phyloP scores from a whole-genome alignment of 1,140 invertebrate genomes.

The Diorhabda sublineata region DNA sequence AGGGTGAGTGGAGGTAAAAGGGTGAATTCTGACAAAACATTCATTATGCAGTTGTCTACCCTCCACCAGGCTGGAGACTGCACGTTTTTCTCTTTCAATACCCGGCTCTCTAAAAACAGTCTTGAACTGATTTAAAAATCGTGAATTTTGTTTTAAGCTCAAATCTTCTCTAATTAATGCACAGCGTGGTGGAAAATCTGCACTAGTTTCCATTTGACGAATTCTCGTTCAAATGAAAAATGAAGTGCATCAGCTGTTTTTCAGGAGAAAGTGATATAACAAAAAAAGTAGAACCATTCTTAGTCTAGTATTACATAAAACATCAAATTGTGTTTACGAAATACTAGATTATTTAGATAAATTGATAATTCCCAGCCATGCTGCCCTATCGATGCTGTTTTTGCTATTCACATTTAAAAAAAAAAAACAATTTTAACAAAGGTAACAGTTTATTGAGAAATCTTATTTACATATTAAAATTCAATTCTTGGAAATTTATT shows the following conservation, averaged over 20 bases:
- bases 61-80: not conserved
- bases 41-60: not conserved
- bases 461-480: too few species aligned
- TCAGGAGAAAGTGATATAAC: too few species aligned
- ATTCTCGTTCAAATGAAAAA: not conserved
- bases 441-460: too few species aligned
- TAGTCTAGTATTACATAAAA: too few species aligned
- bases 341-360: too few species aligned
- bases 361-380: too few species aligned
- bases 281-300: too few species aligned
- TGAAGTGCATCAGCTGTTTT: not conserved
- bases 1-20: not conserved
- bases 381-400: too few species aligned
- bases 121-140: slow-evolving; percentile 1
- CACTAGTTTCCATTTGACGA: not conserved
- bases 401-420: too few species aligned
- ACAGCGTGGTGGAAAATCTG: not conserved
- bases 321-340: too few species aligned
- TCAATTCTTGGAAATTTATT: too few species aligned
- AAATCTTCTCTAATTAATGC: not conserved
- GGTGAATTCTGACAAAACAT: not conserved
- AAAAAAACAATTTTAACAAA: too few species aligned
- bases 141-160: not conserved
- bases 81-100: not conserved
- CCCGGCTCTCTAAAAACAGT: not conserved